These are phyloP conservation scores for Vidua macroura DNA, from an alignment of 2,113 vertebrate genomes.

Conservation along the genomic window DNA sequence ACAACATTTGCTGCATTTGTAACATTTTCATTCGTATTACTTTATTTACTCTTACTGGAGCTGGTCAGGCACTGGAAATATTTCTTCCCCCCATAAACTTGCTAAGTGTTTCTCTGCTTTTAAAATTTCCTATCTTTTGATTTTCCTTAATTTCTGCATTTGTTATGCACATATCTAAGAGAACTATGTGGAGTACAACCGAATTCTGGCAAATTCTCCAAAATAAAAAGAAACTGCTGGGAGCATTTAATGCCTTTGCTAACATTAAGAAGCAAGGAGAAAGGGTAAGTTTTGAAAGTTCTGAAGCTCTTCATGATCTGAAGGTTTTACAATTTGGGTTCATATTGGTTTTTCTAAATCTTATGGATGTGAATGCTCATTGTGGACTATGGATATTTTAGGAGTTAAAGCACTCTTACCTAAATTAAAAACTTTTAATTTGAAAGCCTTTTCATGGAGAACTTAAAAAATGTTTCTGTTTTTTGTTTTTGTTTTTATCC, in stretches of 20 bases:
- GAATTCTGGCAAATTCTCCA: background rate
- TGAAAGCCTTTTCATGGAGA: background rate
- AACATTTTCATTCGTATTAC: background rate
- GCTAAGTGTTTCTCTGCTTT: background rate
- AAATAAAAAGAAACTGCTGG: background rate
- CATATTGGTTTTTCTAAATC: background rate
- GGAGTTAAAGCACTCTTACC: background rate
- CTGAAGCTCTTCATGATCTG: background rate
- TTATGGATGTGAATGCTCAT: background rate
- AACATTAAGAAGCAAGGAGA: background rate
- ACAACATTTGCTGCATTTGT: conserved; percentile 11
- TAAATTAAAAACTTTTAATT: background rate
- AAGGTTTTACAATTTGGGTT: background rate
- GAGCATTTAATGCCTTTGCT: background rate
- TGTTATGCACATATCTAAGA: background rate
- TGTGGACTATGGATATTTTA: background rate
- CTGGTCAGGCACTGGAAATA: background rate
- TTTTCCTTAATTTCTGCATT: background rate
- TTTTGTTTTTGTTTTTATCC: background rate
- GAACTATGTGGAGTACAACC: background rate
- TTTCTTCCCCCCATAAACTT: background rate
- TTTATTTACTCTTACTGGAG: background rate
- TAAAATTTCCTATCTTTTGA: background rate
- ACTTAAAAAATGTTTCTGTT: background rate
- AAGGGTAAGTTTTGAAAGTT: background rate